Conservation (phyloP, 2,797 vertebrate genomes). For the Pangasius djambal region DNA sequence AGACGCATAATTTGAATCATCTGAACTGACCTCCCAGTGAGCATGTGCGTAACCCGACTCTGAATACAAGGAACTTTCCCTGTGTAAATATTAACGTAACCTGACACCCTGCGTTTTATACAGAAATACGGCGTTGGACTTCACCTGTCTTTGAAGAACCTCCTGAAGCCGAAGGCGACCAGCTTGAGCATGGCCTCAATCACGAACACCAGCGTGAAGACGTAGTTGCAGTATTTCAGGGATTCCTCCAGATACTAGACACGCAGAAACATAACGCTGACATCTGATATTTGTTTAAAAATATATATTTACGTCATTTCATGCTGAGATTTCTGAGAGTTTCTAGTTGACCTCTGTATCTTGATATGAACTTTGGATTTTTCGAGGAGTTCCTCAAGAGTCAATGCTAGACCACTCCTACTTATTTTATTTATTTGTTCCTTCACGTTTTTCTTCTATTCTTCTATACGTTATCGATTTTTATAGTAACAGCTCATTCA, state of each 20-base stretch:
- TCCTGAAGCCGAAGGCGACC: constrained; percentile 90
- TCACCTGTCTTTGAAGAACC: constrained; percentile 97
- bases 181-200: constrained; percentile 90
- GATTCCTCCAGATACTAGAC: constrained; percentile 92
- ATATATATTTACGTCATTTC: neutral
- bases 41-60: neutral
- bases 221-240: constrained; percentile 96
- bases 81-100: neutral
- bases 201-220: constrained; percentile 95
- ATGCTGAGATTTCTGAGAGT: neutral
- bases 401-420: no score
- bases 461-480: neutral
- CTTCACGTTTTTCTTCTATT: neutral
- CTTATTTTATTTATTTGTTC: neutral
- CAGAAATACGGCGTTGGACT: neutral
- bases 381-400: neutral
- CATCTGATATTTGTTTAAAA: neutral
- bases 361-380: neutral
- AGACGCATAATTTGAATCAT: no score
- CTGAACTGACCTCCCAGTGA: no score
- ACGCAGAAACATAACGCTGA: constrained; percentile 20
- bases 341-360: neutral
- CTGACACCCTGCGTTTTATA: neutral
- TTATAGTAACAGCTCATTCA: neutral
- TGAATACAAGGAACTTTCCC: neutral